Conservation (phyloP, 2,113 vertebrate species). For the Madoqua kirkii region DNA sequence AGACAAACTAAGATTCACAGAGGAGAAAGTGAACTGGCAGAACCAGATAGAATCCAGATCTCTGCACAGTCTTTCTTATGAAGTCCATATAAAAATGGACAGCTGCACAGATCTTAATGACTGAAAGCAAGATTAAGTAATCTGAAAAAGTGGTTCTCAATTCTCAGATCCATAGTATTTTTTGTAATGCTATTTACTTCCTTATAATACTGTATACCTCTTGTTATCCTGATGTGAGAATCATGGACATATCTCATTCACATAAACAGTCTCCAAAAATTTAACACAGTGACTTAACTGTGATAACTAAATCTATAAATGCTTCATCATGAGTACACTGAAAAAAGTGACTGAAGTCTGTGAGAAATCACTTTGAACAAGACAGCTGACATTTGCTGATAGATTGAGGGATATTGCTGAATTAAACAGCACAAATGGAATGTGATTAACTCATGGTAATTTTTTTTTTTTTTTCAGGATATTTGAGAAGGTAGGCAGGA, state of each 20-base stretch:
- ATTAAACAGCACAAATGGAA: neutral
- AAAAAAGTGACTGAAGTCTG: neutral
- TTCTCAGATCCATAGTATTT: neutral
- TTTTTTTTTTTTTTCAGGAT: neutral
- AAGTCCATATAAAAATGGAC: neutral
- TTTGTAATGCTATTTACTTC: neutral
- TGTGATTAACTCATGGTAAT: neutral
- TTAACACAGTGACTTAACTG: neutral
- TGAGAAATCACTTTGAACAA: neutral
- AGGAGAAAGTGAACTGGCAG: neutral
- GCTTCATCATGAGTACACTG: neutral
- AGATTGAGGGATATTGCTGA: neutral
- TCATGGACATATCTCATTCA: neutral
- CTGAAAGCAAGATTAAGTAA: neutral
- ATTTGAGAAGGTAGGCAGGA: neutral
- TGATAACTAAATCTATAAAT: neutral
- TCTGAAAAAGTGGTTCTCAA: neutral
- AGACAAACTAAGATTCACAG: neutral
- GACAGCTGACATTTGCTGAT: neutral
- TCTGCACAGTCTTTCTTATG: neutral
- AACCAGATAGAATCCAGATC: neutral
- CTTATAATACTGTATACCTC: neutral
- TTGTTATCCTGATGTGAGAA: neutral
- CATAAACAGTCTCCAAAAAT: neutral
- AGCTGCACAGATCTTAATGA: neutral